These are phyloP conservation scores for Abscondita cerata DNA, from an alignment of 2,888 invertebrate genomes.

Conservation along the genomic window DNA sequence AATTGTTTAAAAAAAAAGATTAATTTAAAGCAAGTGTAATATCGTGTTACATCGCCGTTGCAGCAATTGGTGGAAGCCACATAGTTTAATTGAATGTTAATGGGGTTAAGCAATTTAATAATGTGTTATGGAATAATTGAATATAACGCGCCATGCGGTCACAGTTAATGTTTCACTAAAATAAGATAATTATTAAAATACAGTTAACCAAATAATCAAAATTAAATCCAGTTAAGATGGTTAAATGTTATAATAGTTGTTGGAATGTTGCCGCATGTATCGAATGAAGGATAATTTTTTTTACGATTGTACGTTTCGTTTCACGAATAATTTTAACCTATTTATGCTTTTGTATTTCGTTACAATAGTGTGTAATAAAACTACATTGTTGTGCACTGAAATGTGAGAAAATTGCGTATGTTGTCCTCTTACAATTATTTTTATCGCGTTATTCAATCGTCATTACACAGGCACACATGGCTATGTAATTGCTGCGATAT, in stretches of 20 bases:
- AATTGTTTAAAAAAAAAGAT: too few relatives aligned
- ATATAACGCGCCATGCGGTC: conserved; percentile 4
- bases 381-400: too few relatives aligned
- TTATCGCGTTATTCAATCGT: background rate
- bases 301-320: background rate
- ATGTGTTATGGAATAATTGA: conserved; percentile 5
- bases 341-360: background rate
- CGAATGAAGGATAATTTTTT: too few relatives aligned
- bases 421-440: background rate
- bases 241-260: background rate
- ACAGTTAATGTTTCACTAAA: background rate
- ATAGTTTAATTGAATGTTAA: conserved; percentile 6
- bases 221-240: conserved; percentile 8
- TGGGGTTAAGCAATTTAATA: conserved; percentile 6
- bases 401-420: background rate
- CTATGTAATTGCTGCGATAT: background rate
- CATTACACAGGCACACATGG: background rate
- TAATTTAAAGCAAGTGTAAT: too few relatives aligned
- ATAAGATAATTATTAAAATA: background rate
- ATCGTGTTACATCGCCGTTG: too few relatives aligned
- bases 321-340: conserved; percentile 1
- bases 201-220: conserved; percentile 2
- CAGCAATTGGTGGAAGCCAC: background rate
- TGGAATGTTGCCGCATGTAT: background rate
- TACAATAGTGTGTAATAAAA: background rate